Evolutionary conservation across 2,888 invertebrate species (phyloP), one percentile per base, ranked within the genome.

Genomic region (Platycnemis pennipes): DNA sequence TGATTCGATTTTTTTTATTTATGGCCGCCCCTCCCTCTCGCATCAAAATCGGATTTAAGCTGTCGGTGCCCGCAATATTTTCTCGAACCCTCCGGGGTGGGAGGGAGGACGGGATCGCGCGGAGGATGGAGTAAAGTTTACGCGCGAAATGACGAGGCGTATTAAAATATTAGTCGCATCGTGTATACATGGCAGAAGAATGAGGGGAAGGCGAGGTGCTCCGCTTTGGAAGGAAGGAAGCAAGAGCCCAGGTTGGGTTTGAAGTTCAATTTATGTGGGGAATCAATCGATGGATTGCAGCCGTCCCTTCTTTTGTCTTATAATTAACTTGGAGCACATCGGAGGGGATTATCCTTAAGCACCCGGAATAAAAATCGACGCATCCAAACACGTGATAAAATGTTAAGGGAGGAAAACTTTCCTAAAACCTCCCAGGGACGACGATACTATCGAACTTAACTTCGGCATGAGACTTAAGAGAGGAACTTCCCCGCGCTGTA

Each of bases 391-490:
- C 56, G 69, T 42, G 91, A 91, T 91, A 69, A 69, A 91, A 91
- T 69, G 56, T n/a, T 45, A 63, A 46, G n/a, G 13, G 56, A 44
- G 26, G n/a, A 45, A 91, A 69, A 91, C 44, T 45, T 91, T 69
- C 44, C 44, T 2, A 69, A 69, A 63, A 91, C 45, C 91, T 44
- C 88, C 63, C 56, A 37, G 19, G 19, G 77, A n/a, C 91, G 56
- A 26, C 42, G 63, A 91, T 44, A n/a, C 45, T 44, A 91, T 91
- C 44, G 91, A 69, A 63, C 63, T 63, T 56, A 89, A 89, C 56
- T 89, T 56, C n/a, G 44, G 91, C 44, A 42, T 69, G n/a, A 91
- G 63, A 63, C 91, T 91, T 63, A 69, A 63, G 91, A 44, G 45
- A n/a, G 45, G 44, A 91, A 56, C 87, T 87, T 91, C 63, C 44